Evolutionary conservation across 2,113 vertebrate species (phyloP).

Genomic region (Peromyscus maniculatus): DNA sequence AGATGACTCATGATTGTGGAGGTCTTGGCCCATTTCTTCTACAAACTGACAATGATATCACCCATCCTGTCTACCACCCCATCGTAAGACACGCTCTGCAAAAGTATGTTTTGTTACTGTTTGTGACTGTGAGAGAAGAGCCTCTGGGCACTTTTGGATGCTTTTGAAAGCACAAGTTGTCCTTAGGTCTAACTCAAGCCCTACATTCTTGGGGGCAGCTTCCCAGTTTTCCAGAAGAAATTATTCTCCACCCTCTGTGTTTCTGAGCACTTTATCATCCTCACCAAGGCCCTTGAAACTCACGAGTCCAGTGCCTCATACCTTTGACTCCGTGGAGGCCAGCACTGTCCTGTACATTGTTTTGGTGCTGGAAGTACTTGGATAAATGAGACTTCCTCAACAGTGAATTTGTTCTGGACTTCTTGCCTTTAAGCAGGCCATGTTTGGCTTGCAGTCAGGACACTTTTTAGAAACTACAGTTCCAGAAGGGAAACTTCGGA

Average conservation of each 20-base stretch:
- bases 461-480: neutral
- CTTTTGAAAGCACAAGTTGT: neutral
- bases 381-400: neutral
- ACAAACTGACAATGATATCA: neutral
- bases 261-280: neutral
- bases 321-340: neutral
- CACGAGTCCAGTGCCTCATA: neutral
- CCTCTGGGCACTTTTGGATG: neutral
- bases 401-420: neutral
- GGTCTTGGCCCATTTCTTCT: neutral
- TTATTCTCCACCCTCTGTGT: neutral
- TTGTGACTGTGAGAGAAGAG: conserved; percentile 58
- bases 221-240: neutral
- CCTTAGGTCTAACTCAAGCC: neutral
- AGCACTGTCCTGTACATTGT: neutral
- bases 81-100: neutral
- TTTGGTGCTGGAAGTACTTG: neutral
- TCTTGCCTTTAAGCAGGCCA: neutral
- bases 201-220: neutral
- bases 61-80: neutral
- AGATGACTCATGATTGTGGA: neutral
- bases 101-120: neutral
- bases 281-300: neutral
- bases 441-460: neutral
- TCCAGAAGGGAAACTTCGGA: neutral